phyloP scores from a whole-genome alignment of 2,888 invertebrate species.

The Strigamia crassipes region DNA sequence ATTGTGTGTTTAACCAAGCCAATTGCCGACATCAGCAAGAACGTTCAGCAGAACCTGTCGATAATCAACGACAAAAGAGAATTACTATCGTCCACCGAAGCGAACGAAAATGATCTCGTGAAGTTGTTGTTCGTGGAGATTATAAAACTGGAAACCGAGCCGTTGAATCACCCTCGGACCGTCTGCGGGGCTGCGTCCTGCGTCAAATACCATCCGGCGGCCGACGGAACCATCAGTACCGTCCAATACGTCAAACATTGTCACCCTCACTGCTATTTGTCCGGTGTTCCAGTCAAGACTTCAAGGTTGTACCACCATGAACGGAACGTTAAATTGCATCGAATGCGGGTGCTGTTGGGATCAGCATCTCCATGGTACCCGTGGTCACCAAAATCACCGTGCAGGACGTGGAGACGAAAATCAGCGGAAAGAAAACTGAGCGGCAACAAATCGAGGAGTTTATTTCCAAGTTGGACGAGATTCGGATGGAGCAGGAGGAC shows the following conservation, averaged over 20 bases:
- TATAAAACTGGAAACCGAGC: slow-evolving; percentile 29
- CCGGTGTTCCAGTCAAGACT: not conserved
- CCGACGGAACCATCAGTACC: not conserved
- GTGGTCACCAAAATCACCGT: not conserved
- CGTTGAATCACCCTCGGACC: slow-evolving; percentile 5
- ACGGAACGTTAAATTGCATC: not conserved
- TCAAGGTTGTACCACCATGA: not conserved
- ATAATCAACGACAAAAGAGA: not conserved
- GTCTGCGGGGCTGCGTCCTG: slow-evolving; percentile 16
- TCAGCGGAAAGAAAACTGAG: not conserved
- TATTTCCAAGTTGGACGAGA: not conserved
- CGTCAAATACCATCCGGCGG: not conserved
- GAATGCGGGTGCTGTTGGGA: not conserved
- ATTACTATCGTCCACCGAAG: not conserved
- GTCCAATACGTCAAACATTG: slow-evolving; percentile 1
- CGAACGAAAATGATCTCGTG: not conserved
- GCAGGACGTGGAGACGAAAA: not conserved
- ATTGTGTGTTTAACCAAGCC: slow-evolving; percentile 43
- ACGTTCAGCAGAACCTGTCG: slow-evolving; percentile 43
- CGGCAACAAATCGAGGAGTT: not conserved
- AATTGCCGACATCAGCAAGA: slow-evolving; percentile 42
- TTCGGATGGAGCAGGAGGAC: not conserved
- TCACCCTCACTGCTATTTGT: slow-evolving; percentile 25
- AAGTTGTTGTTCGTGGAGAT: not conserved
- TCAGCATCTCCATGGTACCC: not conserved